Evolutionary conservation across 2,888 invertebrate genomes (phyloP).

Genomic region (Temnothorax ravouxi): DNA sequence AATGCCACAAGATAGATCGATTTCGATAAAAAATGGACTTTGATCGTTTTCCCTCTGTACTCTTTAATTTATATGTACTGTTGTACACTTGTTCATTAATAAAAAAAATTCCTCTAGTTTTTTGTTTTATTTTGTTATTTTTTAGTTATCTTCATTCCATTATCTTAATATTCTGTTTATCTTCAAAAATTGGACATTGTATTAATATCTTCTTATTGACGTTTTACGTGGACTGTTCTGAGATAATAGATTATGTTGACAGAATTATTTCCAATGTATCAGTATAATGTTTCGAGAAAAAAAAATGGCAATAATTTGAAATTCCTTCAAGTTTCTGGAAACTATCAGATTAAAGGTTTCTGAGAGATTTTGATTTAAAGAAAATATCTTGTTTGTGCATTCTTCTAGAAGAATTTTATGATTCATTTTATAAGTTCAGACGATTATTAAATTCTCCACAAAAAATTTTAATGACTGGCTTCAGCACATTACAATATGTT

Average conservation of each 20-base stretch:
- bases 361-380: slow-evolving; percentile 63
- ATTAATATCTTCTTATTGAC: neutral
- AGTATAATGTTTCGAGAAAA: slow-evolving; percentile 8
- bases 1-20: no score
- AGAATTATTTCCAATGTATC: neutral
- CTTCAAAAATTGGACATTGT: neutral
- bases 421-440: no score
- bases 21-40: no score
- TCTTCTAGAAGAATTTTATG: slow-evolving; percentile 44
- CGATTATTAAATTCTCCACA: neutral
- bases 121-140: neutral
- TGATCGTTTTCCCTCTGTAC: no score
- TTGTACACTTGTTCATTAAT: neutral
- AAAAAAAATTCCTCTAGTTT: neutral
- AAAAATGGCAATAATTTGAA: slow-evolving; percentile 38
- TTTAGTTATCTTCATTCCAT: neutral
- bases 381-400: slow-evolving; percentile 70
- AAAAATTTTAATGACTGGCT: slow-evolving; percentile 3
- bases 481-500: neutral
- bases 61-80: neutral
- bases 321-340: slow-evolving; percentile 68
- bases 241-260: neutral
- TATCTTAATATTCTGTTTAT: neutral
- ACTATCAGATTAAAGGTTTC: slow-evolving; percentile 72
- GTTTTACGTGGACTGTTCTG: neutral